Evolutionary conservation across 2,888 invertebrate species (phyloP).

Genomic region (Caenorhabditis sp.): DNA sequence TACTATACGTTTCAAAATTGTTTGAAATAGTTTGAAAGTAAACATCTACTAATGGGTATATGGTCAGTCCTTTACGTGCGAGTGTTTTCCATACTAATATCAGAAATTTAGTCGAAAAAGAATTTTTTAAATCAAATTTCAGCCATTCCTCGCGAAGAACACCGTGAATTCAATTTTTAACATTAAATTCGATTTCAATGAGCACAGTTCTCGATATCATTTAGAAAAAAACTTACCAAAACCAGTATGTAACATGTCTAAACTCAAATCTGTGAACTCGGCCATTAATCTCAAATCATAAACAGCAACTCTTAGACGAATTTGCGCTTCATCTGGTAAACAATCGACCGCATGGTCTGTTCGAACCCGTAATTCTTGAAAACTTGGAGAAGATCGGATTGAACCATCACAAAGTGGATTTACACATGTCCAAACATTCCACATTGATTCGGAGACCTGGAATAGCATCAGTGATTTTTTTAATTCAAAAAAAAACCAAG

Average conservation of each 20-base stretch:
- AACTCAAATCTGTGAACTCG: conserved; percentile 51
- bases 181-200: too few relatives aligned
- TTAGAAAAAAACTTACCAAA: conserved; percentile 19
- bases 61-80: too few relatives aligned
- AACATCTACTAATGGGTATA: too few relatives aligned
- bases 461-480: neutral
- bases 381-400: conserved; percentile 39
- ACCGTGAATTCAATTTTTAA: too few relatives aligned
- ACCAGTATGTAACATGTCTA: conserved; percentile 23
- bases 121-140: too few relatives aligned
- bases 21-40: too few relatives aligned
- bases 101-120: too few relatives aligned
- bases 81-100: too few relatives aligned
- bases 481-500: neutral
- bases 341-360: conserved; percentile 32
- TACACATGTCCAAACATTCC: conserved; percentile 47
- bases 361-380: conserved; percentile 19
- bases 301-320: conserved; percentile 46
- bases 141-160: too few relatives aligned
- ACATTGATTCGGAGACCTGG: conserved; percentile 31
- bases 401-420: conserved; percentile 40
- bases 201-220: too few relatives aligned
- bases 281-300: conserved; percentile 52
- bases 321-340: conserved; percentile 38
- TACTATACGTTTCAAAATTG: too few relatives aligned